A percentile compares a stretch with the other conserved stretches of the same genome.
phyloP scores from a whole-genome alignment of 2,113 vertebrate genomes.

The Stegostoma tigrinum region DNA sequence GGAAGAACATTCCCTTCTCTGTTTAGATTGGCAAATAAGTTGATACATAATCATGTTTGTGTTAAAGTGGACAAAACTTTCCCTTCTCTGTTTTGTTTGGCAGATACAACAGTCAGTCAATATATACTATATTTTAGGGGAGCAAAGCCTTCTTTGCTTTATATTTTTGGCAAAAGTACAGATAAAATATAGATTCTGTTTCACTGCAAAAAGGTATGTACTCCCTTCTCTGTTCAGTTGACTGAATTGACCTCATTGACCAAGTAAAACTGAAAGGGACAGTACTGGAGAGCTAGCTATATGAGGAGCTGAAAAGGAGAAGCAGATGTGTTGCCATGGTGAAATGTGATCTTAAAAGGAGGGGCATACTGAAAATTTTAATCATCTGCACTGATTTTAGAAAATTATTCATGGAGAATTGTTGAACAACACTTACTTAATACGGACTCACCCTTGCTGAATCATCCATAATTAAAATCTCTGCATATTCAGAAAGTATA shows the following conservation, averaged over 20 bases:
- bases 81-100: conserved; percentile 15
- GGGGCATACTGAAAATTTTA: background rate
- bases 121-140: background rate
- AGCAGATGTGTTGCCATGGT: background rate
- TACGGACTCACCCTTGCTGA: background rate
- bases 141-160: background rate
- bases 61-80: background rate
- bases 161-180: conserved; percentile 21
- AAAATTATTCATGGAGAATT: background rate
- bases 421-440: background rate
- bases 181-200: background rate
- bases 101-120: background rate
- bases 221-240: background rate
- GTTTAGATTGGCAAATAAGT: background rate
- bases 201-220: background rate
- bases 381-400: background rate
- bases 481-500: background rate
- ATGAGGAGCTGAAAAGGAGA: background rate
- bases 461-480: background rate
- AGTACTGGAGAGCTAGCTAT: no score
- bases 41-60: background rate
- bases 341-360: background rate
- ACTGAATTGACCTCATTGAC: background rate
- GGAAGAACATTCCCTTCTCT: background rate
- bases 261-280: background rate